phyloP scores from a whole-genome alignment of 2,888 invertebrate genomes.

The Nymphalis polychloros region DNA sequence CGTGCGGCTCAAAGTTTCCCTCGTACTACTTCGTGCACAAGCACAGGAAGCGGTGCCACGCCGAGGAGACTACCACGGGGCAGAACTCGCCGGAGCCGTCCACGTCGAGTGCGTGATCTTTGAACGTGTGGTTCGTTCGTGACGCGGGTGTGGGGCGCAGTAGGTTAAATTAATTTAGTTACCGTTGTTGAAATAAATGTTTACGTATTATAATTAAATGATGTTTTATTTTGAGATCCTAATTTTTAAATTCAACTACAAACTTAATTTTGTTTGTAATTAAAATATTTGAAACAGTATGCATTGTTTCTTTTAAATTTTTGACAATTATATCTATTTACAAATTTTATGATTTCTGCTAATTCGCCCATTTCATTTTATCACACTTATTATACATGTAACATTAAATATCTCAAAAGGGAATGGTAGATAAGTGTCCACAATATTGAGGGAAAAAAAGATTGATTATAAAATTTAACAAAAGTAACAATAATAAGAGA shows the following conservation, averaged over 20 bases:
- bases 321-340: no score
- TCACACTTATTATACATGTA: no score
- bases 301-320: no score
- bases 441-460: no score
- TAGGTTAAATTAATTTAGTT: conserved; percentile 51
- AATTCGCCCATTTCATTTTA: no score
- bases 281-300: no score
- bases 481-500: no score
- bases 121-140: conserved; percentile 32
- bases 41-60: conserved; percentile 92
- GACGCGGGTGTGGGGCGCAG: conserved; percentile 46
- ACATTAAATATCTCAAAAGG: no score
- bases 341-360: no score
- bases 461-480: no score
- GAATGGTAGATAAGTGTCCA: no score
- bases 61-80: conserved; percentile 76
- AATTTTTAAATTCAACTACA: not conserved
- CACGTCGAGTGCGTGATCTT: conserved; percentile 55
- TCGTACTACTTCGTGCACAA: conserved; percentile 97
- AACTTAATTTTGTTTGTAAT: not conserved
- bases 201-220: conserved; percentile 41
- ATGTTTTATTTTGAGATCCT: conserved; percentile 38
- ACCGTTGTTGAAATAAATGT: conserved; percentile 51
- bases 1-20: conserved; percentile 95
- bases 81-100: conserved; percentile 54